Evolutionary conservation across 2,888 invertebrate genomes (phyloP).

Genomic region (Drosophila helvetica): DNA sequence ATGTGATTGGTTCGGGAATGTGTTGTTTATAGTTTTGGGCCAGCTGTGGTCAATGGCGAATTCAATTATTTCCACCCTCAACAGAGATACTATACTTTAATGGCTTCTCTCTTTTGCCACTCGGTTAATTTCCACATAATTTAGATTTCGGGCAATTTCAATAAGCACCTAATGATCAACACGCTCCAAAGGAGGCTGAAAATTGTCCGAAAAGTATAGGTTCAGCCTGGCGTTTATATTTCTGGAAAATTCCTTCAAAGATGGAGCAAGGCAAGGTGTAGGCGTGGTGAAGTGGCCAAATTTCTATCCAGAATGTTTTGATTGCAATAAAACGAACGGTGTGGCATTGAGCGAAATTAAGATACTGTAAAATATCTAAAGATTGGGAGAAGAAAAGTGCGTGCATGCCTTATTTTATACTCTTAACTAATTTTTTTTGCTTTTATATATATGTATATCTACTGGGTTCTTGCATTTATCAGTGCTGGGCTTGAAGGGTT

Average conservation of each 20-base stretch:
- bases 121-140: slow-evolving; percentile 19
- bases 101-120: slow-evolving; percentile 1
- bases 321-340: background rate
- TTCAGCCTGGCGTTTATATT: slow-evolving; percentile 6
- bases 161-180: slow-evolving; percentile 38
- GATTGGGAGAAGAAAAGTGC: background rate
- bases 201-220: slow-evolving; percentile 31
- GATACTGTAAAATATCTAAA: background rate
- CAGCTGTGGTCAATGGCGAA: background rate
- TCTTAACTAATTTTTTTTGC: background rate
- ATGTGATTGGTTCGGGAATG: slow-evolving; percentile 25
- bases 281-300: slow-evolving; percentile 29
- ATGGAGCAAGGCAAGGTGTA: slow-evolving; percentile 20
- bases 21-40: slow-evolving; percentile 31
- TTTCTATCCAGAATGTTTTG: background rate
- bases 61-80: slow-evolving; percentile 2
- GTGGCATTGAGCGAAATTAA: too few species aligned
- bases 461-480: background rate
- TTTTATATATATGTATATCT: too few species aligned
- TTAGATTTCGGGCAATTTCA: slow-evolving; percentile 19
- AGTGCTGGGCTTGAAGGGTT: background rate
- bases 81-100: slow-evolving; percentile 9
- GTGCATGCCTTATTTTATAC: background rate
- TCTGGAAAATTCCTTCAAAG: background rate
- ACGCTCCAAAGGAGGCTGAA: slow-evolving; percentile 15